These are phyloP conservation scores for Chionoecetes opilio DNA, from an alignment of 1,140 invertebrate species.

Conservation along the genomic window DNA sequence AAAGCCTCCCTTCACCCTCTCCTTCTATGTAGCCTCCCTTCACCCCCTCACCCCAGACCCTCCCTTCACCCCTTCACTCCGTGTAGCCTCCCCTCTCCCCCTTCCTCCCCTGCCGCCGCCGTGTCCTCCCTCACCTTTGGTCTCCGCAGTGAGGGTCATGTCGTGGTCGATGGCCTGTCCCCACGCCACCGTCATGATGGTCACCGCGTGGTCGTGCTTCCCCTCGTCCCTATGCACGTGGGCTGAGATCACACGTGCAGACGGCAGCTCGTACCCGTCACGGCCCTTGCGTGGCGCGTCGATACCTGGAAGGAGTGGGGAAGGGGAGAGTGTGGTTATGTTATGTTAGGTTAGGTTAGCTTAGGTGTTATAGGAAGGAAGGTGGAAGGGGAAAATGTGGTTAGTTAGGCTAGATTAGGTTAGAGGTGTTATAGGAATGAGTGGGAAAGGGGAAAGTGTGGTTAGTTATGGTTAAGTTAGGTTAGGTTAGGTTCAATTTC, in stretches of 20 bases:
- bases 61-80: too few relatives aligned
- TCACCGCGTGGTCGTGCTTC: constrained; percentile 96
- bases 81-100: too few relatives aligned
- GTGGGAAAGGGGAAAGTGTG: too few relatives aligned
- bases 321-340: neutral
- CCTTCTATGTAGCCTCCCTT: too few relatives aligned
- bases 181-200: constrained; percentile 96
- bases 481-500: too few relatives aligned
- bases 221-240: constrained; percentile 96
- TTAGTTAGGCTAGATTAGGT: neutral
- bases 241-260: constrained; percentile 92
- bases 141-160: constrained; percentile 92
- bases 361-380: too few relatives aligned
- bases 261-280: constrained; percentile 89
- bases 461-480: too few relatives aligned
- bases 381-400: neutral
- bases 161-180: constrained; percentile 98
- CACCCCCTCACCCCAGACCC: too few relatives aligned
- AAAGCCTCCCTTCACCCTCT: too few relatives aligned
- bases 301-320: constrained; percentile 83
- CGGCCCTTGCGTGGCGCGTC: constrained; percentile 91
- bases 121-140: constrained; percentile 85
- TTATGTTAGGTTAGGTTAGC: too few relatives aligned
- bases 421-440: too few relatives aligned
- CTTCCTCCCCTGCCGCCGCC: too few relatives aligned